These are phyloP conservation scores for Chrysogorgia sp. DNA, from an alignment of 92 coral and sea anemone species.

Conservation along the genomic window DNA sequence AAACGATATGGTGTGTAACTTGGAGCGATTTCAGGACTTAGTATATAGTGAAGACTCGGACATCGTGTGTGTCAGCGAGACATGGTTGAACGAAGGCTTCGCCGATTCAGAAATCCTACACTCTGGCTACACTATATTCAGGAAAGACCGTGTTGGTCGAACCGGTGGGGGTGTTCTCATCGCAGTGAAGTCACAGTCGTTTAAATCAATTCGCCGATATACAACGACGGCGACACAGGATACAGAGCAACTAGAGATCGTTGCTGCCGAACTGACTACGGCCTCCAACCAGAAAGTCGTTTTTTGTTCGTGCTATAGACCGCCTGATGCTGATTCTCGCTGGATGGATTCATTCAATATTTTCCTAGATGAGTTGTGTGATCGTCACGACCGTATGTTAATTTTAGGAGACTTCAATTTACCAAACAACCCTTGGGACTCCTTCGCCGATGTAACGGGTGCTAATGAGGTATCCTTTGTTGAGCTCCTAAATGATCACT, in stretches of 20 bases:
- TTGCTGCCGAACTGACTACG: slow-evolving; percentile 35
- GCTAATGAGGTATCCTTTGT: slow-evolving; percentile 45
- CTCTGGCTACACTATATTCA: slow-evolving; percentile 46
- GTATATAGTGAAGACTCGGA: slow-evolving; percentile 48
- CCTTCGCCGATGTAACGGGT: slow-evolving; percentile 30
- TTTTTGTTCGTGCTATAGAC: slow-evolving; percentile 56
- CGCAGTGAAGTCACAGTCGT: slow-evolving; percentile 41
- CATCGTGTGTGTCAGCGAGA: slow-evolving; percentile 41
- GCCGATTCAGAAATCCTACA: slow-evolving; percentile 15
- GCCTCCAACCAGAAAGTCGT: slow-evolving; percentile 35
- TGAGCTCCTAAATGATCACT: slow-evolving; percentile 42
- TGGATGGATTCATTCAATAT: slow-evolving; percentile 18
- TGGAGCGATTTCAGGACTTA: slow-evolving; percentile 46
- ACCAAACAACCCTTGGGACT: slow-evolving; percentile 48
- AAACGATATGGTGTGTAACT: slow-evolving; percentile 5
- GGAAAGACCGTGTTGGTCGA: slow-evolving; percentile 37
- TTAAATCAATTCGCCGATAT: slow-evolving; percentile 12
- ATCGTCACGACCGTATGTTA: background rate
- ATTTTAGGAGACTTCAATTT: slow-evolving; percentile 51
- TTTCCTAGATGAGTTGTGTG: slow-evolving; percentile 15
- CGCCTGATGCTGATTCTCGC: slow-evolving; percentile 22
- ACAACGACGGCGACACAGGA: background rate
- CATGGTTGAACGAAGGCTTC: slow-evolving; percentile 42
- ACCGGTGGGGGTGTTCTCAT: slow-evolving; percentile 50
- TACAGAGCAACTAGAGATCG: slow-evolving; percentile 31